Base-by-base conservation (phyloP, 2,888 invertebrate species). In the Cordylochernes scorpioides region DNA sequence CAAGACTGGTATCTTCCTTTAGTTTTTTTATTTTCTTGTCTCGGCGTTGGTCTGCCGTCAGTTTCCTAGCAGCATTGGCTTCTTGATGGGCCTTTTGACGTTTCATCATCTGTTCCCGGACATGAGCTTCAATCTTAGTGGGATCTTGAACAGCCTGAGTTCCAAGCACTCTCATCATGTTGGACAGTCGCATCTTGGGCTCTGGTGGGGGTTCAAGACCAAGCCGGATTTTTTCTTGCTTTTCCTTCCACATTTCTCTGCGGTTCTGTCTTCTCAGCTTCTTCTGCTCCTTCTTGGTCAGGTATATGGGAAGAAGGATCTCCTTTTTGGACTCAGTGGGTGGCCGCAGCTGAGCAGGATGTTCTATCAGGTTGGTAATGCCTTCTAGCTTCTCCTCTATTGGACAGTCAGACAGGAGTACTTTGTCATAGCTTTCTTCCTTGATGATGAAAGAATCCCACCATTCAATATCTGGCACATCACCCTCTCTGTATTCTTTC, bases 71-170 rank as follows among this genome's bases (percentile, higher is more conserved):
- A 28, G 78, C 75, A 54, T 97, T 97, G 0, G 86, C 80, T 42
- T 88, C 86, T 45, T 80, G 72, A 44, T 94, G 91, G 0, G 78
- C 64, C 55, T 80, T 84, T 52, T 86, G 72, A 17, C 94, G 57
- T 50, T 86, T 86, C 0, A 84, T 91, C 73, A 97, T 94, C 58
- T 99, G 94, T 45, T 88, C 86, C 8, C 86, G 62, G 2, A 97
- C 97, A 44, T 88, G 86, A 1, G 88, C 86, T 56, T 97, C 97
- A 28, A 97, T 82, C 51, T 94, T 94, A 0, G 97, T 97, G 0
- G 97, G 97, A 59, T 97, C 97, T 48, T 91, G 88, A 0, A 94
- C 84, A 0, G 94, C 94, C 49, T 97, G 94, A 0, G 78, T 82
- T 16, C 94, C 94, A 15, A 97, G 55, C 0, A 94, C 97, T 26